Base-by-base conservation (phyloP, 2,888 invertebrate species). In the Metacarcinus magister region DNA sequence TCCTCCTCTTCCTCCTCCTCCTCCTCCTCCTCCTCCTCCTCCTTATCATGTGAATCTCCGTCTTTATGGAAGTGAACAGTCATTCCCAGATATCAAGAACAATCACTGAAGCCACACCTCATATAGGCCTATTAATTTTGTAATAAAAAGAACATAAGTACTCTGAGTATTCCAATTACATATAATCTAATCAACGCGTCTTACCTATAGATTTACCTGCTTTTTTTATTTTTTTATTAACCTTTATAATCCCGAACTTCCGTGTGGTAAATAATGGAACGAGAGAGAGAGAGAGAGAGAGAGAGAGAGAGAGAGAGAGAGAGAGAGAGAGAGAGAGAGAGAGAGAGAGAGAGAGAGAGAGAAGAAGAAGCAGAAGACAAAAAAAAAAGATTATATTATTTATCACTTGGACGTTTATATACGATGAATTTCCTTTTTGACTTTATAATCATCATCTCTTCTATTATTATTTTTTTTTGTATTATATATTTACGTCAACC, bases 1-100 rank as follows among this genome's bases (percentile, higher is more conserved):
- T 91, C 91, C 44, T 91, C 91, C 44, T 92, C 92, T 54, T 92
- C 32, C 82, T 82, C 67, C n/a, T 82, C 32, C 28, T 82, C n/a
- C 7, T 89, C 39, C 0, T 91, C 91, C 44, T 91, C 91, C 44
- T 91, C 91, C 13, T 91, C 91, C 44, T 48, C 54, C 48, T 48
- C 32, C 32, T 82, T 32, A 2, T 82, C 32, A 28, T 82, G 10
- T 4, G 28, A 32, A 82, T 82, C 16, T 28, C 28, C 82, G 28
- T 8, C 82, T 10, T 32, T 32, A 28, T 32, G 28, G 32, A 32
- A n/a, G 7, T 32, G 28, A 32, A 1, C 7, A 32, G 82, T 3
- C 82, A 82, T 82, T 82, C 32, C 32, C 82, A 32, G 32, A 32
- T 32, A 82, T n/a, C 32, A 82, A 82, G n/a, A 32, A 8, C 82